Evolutionary conservation across 2,888 invertebrate species (phyloP), one percentile per base, ranked within the genome.

Genomic region (Drosophila siamana): DNA sequence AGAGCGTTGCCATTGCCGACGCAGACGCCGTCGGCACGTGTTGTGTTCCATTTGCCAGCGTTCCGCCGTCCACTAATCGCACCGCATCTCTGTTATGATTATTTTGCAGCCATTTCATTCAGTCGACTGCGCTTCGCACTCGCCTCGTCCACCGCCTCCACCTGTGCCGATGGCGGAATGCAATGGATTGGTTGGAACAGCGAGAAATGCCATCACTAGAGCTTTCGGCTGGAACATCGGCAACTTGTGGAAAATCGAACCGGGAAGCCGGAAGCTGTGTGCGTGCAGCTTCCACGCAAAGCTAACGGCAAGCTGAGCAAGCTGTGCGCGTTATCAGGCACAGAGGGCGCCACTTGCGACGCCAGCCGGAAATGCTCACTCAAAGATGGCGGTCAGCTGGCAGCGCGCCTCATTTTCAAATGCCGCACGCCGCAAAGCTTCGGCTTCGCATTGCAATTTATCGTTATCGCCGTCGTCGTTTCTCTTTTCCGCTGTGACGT

Each of bases 251-350:
- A 0, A 33, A 33, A n/a, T n/a, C 1, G 33, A 33, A 9, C 22
- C 22, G 24, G 16, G 8, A 70, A 71, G 51, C 61, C 72, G 80
- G 82, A 82, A 82, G 86, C 86, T 89, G 86, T 46, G 61, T 55
- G 8, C 75, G 61, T 55, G 8, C 75, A 78, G 78, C 72, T 67
- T 86, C 86, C 86, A 69, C 36, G n/a, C 9, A 48, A 47, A 71
- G 68, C 73, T 67, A 38, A 19, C 33, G 30, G 2, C 36, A 48
- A 36, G 33, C 57, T 22, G 15, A n/a, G 2, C 3, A n/a, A 30
- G 19, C 40, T 50, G 51, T n/a, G 16, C 33, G 7, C 15, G 7
- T 8, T 16, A 4, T 13, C 22, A 61, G 38, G 19, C 57, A 62
- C 50, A 74, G 74, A 77, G 54, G 74, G 74, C 78, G 74, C 78